Base-by-base conservation (phyloP, 2,113 vertebrate genomes). In the Calidris pugnax region DNA sequence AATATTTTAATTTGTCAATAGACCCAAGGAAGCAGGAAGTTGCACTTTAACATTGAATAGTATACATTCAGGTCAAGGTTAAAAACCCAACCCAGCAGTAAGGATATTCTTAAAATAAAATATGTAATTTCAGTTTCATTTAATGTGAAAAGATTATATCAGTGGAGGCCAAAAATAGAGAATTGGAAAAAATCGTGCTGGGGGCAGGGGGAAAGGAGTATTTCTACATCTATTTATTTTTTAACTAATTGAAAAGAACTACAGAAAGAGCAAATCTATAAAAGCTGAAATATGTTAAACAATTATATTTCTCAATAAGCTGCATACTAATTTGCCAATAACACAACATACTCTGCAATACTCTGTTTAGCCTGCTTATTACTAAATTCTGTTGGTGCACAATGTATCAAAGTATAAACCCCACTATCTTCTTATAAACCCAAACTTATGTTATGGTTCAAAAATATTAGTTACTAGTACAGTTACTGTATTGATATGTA, bases 41-140 rank as follows among this genome's bases (percentile, higher is more conserved):
- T 64, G 73, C 71, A 93, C 85, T 96, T 62, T 94, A 82, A 89
- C 85, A 91, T 4, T 94, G 37, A 93, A 53, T 55, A 94, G 76
- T 93, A 92, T 84, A 69, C 59, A 72, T 75, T 81, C 93, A 76
- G 26, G 43, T 80, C 80, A 92, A 92, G 86, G 89, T 92, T 80
- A 94, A 95, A 98, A 95, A 39, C 24, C 32, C 67, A 88, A 69
- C 7, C 19, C 51, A 23, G 9, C 79, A 93, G 87, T 83, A 91
- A 83, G 32, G 26, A 88, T 91, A 92, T 86, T 83, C 71, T 82
- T 91, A 93, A 83, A 62, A 81, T 41, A 95, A 83, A 67, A 26
- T 27, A 79, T 85, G 22, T 64, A 76, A 85, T 94, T 89, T 78
- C 47, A 59, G 18, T 28, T 63, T 82, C 37, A 87, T 91, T 57